phyloP scores from a whole-genome alignment of 2,797 vertebrate genomes.

The Hydrolagus colliei region DNA sequence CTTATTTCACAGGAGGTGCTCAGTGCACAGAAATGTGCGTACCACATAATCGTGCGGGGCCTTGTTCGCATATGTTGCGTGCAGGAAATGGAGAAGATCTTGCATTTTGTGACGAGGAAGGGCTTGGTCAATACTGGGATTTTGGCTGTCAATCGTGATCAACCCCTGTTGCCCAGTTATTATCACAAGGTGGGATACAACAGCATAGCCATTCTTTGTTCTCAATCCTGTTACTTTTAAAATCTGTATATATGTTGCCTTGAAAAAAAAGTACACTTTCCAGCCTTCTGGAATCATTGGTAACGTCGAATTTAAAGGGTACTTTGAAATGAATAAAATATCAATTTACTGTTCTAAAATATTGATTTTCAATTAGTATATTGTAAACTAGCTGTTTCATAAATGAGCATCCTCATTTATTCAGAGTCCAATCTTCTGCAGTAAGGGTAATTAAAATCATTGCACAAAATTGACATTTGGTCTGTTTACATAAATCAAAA shows the following conservation, averaged over 20 bases:
- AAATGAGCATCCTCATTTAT: not conserved
- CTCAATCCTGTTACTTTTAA: not conserved
- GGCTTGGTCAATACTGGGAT: slow-evolving; percentile 92
- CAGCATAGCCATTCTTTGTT: not conserved
- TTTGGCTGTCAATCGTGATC: slow-evolving; percentile 60
- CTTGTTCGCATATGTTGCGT: slow-evolving; percentile 81
- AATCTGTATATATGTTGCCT: not conserved
- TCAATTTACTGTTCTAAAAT: not conserved
- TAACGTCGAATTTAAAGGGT: not conserved
- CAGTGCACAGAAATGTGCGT: slow-evolving; percentile 74
- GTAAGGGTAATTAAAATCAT: not conserved
- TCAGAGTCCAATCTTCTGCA: too few species aligned
- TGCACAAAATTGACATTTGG: not conserved
- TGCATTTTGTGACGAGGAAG: slow-evolving; percentile 91
- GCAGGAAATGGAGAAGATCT: slow-evolving; percentile 83
- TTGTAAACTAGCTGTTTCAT: not conserved
- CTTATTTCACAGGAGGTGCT: slow-evolving; percentile 72
- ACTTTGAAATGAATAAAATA: not conserved
- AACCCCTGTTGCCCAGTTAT: slow-evolving; percentile 75
- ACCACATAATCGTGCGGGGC: slow-evolving; percentile 80
- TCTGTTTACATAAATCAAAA: not conserved
- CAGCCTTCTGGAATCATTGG: not conserved
- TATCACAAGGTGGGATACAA: slow-evolving; percentile 65
- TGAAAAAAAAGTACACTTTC: not conserved
- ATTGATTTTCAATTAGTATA: not conserved